Base-by-base conservation (phyloP, 2,797 vertebrate species). In the Scleropages formosus region DNA sequence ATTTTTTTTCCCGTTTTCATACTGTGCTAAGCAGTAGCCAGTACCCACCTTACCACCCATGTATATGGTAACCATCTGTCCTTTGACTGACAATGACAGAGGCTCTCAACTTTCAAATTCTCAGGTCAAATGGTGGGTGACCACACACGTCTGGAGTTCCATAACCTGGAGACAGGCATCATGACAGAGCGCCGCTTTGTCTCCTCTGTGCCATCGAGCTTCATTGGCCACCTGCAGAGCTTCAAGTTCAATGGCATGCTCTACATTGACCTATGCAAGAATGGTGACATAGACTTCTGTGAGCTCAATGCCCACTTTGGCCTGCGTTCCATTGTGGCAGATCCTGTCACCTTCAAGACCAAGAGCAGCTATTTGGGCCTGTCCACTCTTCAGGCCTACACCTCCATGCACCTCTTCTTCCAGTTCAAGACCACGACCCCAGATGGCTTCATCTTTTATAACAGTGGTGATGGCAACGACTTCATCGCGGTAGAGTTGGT, bases 221-320 rank as follows among this genome's bases (percentile, higher is more conserved):
- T 97, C 80, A 98, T 98, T 0, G 97, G 97, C 3, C 97, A 99
- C 74, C 92, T 99, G 39, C 97, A 99, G 93, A 94, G 96, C 83
- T 94, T 99, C 4, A 96, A 95, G 90, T 98, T 99, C 83, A 99
- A 99, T 0, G 96, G 97, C 4, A 93, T 97, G 89, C 94, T 96
- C 81, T 99, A 98, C 89, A 99, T 99, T 4, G 97, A 99, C 87
- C 91, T 98, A 83, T 99, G 97, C 89, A 99, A 99, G 88, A 99
- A 99, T 0, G 97, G 97, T 0, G 97, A 99, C 88, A 98, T 99
- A 0, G 96, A 98, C 84, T 98, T 95, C 71, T 99, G 97, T 0
- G 97, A 99, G 80, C 90, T 99, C 46, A 99, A 99, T 81, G 97
- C 97, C 0, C 96, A 95, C 46, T 99, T 99, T 0, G 97, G 97